phyloP scores from a whole-genome alignment of 2,888 invertebrate species.

The Eulithis testata region DNA sequence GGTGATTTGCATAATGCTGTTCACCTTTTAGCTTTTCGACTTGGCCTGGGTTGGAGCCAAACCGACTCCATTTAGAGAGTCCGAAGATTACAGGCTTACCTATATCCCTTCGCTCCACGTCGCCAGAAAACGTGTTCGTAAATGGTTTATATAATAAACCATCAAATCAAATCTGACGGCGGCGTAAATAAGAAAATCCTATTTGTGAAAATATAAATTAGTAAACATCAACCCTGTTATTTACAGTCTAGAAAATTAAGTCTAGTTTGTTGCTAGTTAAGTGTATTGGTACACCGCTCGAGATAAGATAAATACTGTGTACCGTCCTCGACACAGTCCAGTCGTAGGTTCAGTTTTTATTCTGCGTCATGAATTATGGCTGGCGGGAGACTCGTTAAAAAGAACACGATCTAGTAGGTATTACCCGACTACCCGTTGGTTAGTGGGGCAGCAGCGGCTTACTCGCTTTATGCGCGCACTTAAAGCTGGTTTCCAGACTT shows the following conservation, averaged over 20 bases:
- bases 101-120: conserved; percentile 47
- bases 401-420: conserved; percentile 69
- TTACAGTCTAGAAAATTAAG: conserved; percentile 6
- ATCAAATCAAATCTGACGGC: conserved; percentile 17
- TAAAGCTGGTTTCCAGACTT: conserved; percentile 74
- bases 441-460: conserved; percentile 65
- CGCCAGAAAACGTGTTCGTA: conserved; percentile 40
- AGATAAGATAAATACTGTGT: conserved; percentile 48
- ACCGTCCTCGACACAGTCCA: conserved; percentile 45
- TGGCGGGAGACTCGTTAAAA: conserved; percentile 73
- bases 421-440: conserved; percentile 68
- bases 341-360: conserved; percentile 68
- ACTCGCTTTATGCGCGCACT: conserved; percentile 78
- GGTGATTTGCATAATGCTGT: conserved; percentile 80
- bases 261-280: conserved; percentile 27
- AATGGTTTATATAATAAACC: conserved; percentile 35
- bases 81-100: conserved; percentile 75
- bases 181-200: no score
- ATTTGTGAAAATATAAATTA: no score
- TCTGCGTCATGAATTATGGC: conserved; percentile 68
- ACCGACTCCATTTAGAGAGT: conserved; percentile 71
- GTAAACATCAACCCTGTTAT: background rate
- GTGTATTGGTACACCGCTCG: conserved; percentile 35
- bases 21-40: conserved; percentile 77
- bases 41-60: conserved; percentile 76